phyloP scores from a whole-genome alignment of 2,797 vertebrate genomes.

The Alosa sapidissima region DNA sequence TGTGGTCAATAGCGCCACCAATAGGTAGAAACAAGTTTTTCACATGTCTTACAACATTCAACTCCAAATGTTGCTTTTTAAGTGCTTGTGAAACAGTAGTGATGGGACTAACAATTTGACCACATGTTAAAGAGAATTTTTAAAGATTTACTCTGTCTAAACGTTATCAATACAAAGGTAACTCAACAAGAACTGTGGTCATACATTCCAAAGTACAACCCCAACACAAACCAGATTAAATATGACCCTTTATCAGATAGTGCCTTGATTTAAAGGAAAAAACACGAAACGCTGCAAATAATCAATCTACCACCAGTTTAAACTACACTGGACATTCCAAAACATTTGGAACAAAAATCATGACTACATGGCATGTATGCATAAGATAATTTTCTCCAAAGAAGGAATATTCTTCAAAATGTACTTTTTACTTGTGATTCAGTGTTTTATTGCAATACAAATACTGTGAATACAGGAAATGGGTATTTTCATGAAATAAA shows the following conservation, averaged over 20 bases:
- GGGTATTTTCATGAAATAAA: not conserved
- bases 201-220: not conserved
- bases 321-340: too few relatives aligned
- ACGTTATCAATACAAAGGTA: not conserved
- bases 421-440: not conserved
- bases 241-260: too few relatives aligned
- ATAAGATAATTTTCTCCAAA: not conserved
- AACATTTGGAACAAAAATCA: too few relatives aligned
- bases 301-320: too few relatives aligned
- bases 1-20: slow-evolving; percentile 6
- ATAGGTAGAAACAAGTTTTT: not conserved
- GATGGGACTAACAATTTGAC: not conserved
- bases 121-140: not conserved
- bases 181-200: not conserved
- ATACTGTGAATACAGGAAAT: not conserved
- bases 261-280: too few relatives aligned
- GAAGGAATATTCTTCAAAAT: not conserved
- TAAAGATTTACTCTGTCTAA: not conserved
- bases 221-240: not conserved
- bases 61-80: not conserved
- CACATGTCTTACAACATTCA: too few relatives aligned
- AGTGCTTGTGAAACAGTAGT: not conserved
- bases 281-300: too few relatives aligned
- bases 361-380: not conserved
- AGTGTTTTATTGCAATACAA: not conserved